Evolutionary conservation across 2,888 invertebrate species (phyloP).

Genomic region (Onchidella celtica): DNA sequence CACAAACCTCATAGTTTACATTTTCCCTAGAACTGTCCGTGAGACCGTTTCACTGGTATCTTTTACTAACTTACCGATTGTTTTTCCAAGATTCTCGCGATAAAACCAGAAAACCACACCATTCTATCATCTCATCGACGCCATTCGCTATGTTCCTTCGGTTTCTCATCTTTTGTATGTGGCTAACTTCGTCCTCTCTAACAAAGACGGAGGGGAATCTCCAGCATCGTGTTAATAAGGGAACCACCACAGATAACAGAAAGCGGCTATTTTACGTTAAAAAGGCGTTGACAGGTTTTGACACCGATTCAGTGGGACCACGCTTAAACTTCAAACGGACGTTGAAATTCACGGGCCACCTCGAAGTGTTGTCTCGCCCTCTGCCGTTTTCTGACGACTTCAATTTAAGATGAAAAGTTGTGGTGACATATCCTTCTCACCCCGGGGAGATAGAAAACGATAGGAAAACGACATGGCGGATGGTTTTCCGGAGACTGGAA

Average conservation of each 20-base stretch:
- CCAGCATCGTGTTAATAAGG: background rate
- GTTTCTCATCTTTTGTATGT: constrained; percentile 26
- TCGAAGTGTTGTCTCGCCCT: background rate
- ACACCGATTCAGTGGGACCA: background rate
- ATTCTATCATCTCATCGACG: constrained; percentile 11
- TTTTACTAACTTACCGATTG: background rate
- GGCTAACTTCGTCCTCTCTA: constrained; percentile 10
- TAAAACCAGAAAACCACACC: constrained; percentile 24
- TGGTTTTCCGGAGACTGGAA: no score
- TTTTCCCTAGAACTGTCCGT: no score
- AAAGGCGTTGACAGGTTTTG: background rate
- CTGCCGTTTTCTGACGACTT: background rate
- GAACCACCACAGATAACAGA: background rate
- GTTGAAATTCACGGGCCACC: background rate
- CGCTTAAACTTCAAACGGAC: background rate
- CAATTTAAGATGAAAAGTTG: constrained; percentile 6
- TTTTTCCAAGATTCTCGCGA: constrained; percentile 20
- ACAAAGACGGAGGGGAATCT: background rate
- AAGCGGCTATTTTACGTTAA: background rate
- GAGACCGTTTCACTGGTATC: no score
- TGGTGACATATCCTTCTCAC: background rate
- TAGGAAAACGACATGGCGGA: no score
- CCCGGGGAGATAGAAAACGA: background rate
- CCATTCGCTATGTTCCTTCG: background rate
- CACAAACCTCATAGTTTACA: no score